Conservation (phyloP, 2,797 vertebrate species). For the Acanthis flammea region DNA sequence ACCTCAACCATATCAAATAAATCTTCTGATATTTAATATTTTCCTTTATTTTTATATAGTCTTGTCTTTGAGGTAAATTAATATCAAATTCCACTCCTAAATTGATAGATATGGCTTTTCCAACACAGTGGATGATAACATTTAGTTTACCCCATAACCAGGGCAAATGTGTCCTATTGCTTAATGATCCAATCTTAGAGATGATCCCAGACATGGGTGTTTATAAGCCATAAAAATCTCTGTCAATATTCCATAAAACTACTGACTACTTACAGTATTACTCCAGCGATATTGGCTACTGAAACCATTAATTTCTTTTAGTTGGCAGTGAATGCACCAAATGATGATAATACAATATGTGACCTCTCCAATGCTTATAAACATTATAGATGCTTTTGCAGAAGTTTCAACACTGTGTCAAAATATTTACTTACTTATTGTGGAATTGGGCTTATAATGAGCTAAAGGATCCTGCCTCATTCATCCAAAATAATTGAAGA, state of each 20-base stretch:
- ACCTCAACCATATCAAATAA: neutral
- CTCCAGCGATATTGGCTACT: neutral
- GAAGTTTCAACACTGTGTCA: constrained; percentile 39
- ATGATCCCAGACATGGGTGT: neutral
- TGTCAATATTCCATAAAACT: neutral
- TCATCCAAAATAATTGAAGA: constrained; percentile 28
- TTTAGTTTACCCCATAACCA: neutral
- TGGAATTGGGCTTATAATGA: constrained; percentile 22
- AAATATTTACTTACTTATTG: constrained; percentile 59
- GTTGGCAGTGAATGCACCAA: neutral
- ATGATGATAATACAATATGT: constrained; percentile 9
- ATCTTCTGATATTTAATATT: neutral
- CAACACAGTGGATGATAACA: neutral
- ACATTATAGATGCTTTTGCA: constrained; percentile 39
- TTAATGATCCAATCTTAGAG: neutral
- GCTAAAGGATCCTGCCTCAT: neutral
- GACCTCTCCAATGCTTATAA: constrained; percentile 36
- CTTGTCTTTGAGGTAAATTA: neutral
- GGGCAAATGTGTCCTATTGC: neutral
- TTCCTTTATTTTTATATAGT: neutral
- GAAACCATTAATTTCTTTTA: neutral
- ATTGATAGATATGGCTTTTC: neutral
- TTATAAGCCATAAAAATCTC: neutral
- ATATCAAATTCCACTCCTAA: neutral
- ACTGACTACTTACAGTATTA: neutral